A percentile compares a stretch with the other conserved stretches of the same genome.
Evolutionary conservation across 2,888 invertebrate genomes (phyloP).

Genomic region (Scaptomyza cyrtandrae): DNA sequence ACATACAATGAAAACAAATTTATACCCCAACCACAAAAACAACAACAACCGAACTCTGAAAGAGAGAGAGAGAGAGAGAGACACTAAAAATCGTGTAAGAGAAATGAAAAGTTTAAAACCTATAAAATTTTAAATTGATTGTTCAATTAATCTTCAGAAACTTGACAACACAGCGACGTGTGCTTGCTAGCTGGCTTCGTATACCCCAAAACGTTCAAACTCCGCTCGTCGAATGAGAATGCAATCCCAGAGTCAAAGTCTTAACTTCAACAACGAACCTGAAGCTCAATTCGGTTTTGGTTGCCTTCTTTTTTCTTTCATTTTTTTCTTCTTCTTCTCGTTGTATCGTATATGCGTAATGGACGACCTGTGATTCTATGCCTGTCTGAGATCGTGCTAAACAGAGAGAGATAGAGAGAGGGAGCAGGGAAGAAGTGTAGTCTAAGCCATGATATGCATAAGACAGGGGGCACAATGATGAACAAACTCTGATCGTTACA

Average conservation of each 20-base stretch:
- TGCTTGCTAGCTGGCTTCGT: constrained; percentile 24
- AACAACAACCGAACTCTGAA: constrained; percentile 26
- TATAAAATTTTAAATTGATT: constrained; percentile 84
- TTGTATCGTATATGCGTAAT: constrained; percentile 17
- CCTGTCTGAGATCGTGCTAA: constrained; percentile 1
- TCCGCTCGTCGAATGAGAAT: constrained; percentile 41
- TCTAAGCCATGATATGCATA: constrained; percentile 10
- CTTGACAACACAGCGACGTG: constrained; percentile 74
- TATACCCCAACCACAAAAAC: constrained; percentile 64
- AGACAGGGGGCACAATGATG: constrained; percentile 27
- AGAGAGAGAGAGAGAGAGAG: constrained; percentile 8
- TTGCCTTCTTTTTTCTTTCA: constrained; percentile 12
- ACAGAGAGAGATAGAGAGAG: background rate
- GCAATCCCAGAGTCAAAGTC: constrained; percentile 43
- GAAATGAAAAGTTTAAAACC: constrained; percentile 80
- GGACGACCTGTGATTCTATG: constrained; percentile 19
- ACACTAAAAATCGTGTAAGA: constrained; percentile 67
- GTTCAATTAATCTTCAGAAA: constrained; percentile 84
- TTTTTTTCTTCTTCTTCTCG: constrained; percentile 8
- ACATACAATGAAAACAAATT: constrained; percentile 70
- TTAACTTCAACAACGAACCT: constrained; percentile 7
- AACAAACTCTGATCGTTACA: constrained; percentile 19
- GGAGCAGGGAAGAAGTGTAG: background rate
- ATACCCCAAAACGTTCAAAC: constrained; percentile 16
- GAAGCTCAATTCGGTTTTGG: constrained; percentile 18